phyloP scores from a whole-genome alignment of 2,797 vertebrate species.

The Myotis vivesi region DNA sequence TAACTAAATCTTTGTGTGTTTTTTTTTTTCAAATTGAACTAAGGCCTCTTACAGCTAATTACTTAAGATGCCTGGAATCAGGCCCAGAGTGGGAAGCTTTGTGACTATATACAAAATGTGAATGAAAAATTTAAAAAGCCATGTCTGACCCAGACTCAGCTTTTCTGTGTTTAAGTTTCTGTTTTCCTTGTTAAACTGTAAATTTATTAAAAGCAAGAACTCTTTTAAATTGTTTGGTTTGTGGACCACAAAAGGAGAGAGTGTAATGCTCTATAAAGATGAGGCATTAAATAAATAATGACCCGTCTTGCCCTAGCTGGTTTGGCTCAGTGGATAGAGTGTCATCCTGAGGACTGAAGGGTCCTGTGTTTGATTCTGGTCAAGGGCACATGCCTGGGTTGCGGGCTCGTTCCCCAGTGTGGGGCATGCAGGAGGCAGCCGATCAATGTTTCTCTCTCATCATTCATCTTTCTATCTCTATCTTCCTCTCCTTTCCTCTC shows the following conservation, averaged over 20 bases:
- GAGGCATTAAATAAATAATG: slow-evolving; percentile 68
- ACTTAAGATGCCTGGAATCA: slow-evolving; percentile 48
- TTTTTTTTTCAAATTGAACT: background rate
- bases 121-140: slow-evolving; percentile 36
- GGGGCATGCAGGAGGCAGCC: too few relatives aligned
- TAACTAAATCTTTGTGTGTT: slow-evolving; percentile 37
- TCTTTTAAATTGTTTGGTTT: slow-evolving; percentile 12
- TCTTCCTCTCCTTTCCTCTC: too few relatives aligned
- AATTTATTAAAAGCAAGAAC: slow-evolving; percentile 17
- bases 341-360: too few relatives aligned
- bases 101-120: slow-evolving; percentile 9
- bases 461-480: too few relatives aligned
- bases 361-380: too few relatives aligned
- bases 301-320: background rate
- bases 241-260: slow-evolving; percentile 13
- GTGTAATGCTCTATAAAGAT: slow-evolving; percentile 32
- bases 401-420: too few relatives aligned
- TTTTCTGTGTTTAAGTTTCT: slow-evolving; percentile 9
- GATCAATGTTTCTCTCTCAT: too few relatives aligned
- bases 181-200: slow-evolving; percentile 8
- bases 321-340: too few relatives aligned
- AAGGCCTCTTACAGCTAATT: background rate
- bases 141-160: background rate
- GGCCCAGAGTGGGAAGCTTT: background rate
- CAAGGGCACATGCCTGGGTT: too few relatives aligned